Evolutionary conservation across 2,797 vertebrate genomes (phyloP).

Genomic region (Chromobotia macracanthus): DNA sequence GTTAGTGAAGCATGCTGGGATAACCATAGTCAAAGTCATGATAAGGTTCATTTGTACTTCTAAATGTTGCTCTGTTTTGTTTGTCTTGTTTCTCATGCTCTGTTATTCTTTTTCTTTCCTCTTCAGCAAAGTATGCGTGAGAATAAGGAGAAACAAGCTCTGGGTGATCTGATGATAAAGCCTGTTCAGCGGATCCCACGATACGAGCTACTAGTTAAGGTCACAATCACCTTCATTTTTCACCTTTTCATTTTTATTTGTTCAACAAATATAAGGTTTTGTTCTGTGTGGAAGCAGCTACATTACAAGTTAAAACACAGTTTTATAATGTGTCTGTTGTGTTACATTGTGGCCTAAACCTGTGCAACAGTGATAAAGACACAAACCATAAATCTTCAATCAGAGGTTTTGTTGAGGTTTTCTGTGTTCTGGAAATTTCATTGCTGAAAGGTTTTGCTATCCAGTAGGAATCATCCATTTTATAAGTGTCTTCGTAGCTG

Average conservation of each 20-base stretch:
- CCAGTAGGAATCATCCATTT: too few relatives aligned
- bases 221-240: conserved; percentile 60
- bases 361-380: not conserved
- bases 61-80: conserved; percentile 8
- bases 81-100: conserved; percentile 20
- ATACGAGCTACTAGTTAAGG: conserved; percentile 97
- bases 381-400: too few relatives aligned
- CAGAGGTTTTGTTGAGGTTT: too few relatives aligned
- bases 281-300: not conserved
- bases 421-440: too few relatives aligned
- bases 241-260: not conserved
- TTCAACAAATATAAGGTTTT: not conserved
- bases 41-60: not conserved
- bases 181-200: conserved; percentile 96
- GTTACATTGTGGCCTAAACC: too few relatives aligned
- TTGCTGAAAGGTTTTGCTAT: too few relatives aligned
- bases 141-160: conserved; percentile 97
- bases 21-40: not conserved
- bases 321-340: too few relatives aligned
- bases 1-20: conserved; percentile 3
- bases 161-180: conserved; percentile 98
- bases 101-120: not conserved
- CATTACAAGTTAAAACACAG: not conserved
- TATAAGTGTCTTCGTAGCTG: too few relatives aligned
- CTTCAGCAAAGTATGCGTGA: conserved; percentile 96